These are phyloP conservation scores for Corythornis madagascariensis DNA, from an alignment of 2,113 vertebrate genomes.

Conservation along the genomic window DNA sequence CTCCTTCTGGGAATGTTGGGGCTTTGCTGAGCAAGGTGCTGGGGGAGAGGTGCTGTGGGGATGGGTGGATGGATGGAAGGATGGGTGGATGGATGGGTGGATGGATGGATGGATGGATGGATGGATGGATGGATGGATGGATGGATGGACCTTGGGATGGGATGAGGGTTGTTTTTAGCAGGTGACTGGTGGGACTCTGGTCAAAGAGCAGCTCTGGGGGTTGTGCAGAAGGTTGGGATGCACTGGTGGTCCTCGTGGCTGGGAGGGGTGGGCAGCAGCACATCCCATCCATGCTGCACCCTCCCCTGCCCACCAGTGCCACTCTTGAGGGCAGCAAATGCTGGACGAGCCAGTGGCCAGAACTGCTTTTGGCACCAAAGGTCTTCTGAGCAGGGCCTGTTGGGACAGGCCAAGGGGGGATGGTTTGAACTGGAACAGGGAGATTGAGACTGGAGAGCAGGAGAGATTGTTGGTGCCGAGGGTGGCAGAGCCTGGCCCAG, in stretches of 20 bases:
- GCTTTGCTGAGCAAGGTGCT: neutral
- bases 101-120: fast-evolving
- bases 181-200: fast-evolving
- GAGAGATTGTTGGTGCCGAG: neutral
- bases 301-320: fast-evolving
- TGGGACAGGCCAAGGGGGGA: neutral
- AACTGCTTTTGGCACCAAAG: neutral
- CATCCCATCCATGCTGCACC: fast-evolving
- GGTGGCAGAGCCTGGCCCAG: no score
- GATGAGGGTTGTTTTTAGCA: fast-evolving
- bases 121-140: fast-evolving
- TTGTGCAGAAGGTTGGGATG: neutral
- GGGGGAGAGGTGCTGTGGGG: fast-evolving
- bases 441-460: neutral
- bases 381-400: neutral
- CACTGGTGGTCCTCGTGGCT: fast-evolving
- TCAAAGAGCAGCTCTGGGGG: neutral
- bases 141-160: no score
- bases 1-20: neutral
- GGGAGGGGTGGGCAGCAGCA: neutral
- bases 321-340: fast-evolving
- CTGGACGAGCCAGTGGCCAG: neutral
- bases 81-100: fast-evolving
- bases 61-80: fast-evolving
- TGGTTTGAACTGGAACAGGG: neutral